Percentiles rank a stretch among this genome's conserved stretches.
Conservation (phyloP, 2,888 invertebrate genomes). For the Drosophila atroscutellata region DNA sequence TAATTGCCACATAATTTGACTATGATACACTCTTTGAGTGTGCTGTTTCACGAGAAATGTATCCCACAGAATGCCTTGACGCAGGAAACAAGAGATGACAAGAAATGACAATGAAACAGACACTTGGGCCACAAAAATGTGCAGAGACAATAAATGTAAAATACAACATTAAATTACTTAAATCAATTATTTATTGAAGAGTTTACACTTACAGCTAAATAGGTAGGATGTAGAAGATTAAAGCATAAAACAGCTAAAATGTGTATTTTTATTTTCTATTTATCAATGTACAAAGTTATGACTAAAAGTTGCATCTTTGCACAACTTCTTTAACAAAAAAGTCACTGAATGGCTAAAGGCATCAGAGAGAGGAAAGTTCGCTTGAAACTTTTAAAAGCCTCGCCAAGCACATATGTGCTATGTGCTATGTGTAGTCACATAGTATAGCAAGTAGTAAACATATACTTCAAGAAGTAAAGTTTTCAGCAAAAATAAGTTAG, state of each 20-base stretch:
- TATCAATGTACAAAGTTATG: constrained; percentile 38
- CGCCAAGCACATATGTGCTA: constrained; percentile 28
- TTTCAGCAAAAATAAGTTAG: constrained; percentile 17
- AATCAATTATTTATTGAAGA: neutral
- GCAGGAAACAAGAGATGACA: neutral
- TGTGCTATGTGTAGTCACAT: constrained; percentile 8
- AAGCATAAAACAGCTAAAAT: constrained; percentile 9
- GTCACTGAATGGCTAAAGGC: constrained; percentile 28
- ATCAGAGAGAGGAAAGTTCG: constrained; percentile 39
- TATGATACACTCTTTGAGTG: neutral
- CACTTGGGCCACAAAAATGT: neutral
- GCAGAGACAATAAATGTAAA: neutral
- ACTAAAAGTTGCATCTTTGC: constrained; percentile 19
- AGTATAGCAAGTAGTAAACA: constrained; percentile 19
- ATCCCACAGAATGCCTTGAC: neutral
- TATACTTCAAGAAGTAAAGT: constrained; percentile 19
- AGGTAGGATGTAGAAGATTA: neutral
- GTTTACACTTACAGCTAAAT: neutral
- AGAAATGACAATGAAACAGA: neutral
- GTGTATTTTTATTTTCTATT: constrained; percentile 8
- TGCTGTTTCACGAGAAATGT: neutral
- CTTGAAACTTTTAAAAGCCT: constrained; percentile 40
- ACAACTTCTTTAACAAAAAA: constrained; percentile 30
- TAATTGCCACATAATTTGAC: neutral
- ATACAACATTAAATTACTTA: neutral